A percentile compares a stretch with the other conserved stretches of the same genome.
These are phyloP conservation scores for Halcyon smyrnensis DNA, from an alignment of 2,797 vertebrate genomes.

Conservation along the genomic window DNA sequence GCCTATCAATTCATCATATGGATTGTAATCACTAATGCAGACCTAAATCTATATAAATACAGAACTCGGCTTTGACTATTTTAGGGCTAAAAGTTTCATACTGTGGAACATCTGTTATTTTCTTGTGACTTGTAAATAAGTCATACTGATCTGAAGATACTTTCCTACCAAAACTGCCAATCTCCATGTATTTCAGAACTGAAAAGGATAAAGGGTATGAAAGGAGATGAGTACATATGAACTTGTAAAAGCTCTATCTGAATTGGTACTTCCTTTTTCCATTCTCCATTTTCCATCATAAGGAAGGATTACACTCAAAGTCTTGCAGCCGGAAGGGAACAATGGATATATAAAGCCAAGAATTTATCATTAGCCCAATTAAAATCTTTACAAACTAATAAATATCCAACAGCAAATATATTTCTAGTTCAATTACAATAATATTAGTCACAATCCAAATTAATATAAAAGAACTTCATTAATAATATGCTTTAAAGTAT, in stretches of 20 bases:
- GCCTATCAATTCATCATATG: rapidly evolving
- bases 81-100: background rate
- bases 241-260: background rate
- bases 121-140: background rate
- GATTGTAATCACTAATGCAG: background rate
- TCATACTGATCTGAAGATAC: background rate
- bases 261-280: background rate
- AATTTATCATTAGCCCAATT: background rate
- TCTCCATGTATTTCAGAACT: background rate
- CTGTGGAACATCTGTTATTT: background rate
- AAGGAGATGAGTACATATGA: background rate
- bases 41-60: background rate
- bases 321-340: background rate
- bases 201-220: background rate
- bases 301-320: background rate
- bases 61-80: background rate
- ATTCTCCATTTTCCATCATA: background rate
- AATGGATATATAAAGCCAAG: background rate
- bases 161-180: background rate
- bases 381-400: background rate
- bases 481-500: background rate
- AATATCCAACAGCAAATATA: background rate
- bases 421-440: background rate
- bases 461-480: background rate
- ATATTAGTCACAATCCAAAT: background rate